Conservation (phyloP, 1,140 invertebrate genomes). For the Lasaia peninsularis region DNA sequence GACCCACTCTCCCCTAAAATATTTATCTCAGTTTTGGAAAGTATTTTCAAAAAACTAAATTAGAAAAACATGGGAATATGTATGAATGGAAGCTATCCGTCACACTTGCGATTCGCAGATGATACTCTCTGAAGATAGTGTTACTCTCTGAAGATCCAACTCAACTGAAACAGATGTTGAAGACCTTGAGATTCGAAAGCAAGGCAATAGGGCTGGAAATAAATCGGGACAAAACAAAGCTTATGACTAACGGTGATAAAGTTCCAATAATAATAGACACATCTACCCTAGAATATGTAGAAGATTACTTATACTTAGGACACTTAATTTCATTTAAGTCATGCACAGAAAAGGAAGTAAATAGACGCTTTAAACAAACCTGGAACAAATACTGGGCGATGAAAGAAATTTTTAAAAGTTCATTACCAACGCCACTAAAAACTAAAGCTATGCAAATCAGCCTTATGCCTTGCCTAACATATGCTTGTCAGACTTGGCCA, state of each 20-base stretch:
- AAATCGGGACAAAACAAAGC: background rate
- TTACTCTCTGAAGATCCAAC: background rate
- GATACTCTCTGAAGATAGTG: no score
- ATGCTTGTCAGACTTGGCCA: background rate
- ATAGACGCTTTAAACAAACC: conserved; percentile 13
- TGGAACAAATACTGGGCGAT: conserved; percentile 17
- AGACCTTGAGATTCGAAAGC: background rate
- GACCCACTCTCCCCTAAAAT: background rate
- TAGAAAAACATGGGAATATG: background rate
- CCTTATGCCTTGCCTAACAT: background rate
- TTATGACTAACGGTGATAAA: background rate
- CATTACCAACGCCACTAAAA: background rate
- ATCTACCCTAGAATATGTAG: conserved; percentile 12
- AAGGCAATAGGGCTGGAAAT: background rate
- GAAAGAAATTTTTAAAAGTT: conserved; percentile 17
- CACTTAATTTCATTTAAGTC: conserved; percentile 14
- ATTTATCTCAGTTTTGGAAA: background rate
- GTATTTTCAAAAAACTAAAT: background rate
- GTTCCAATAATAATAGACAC: background rate
- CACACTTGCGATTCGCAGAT: background rate
- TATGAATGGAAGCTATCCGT: background rate
- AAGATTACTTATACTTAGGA: conserved; percentile 15
- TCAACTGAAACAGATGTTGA: background rate
- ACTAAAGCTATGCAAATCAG: no score
- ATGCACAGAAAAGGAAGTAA: conserved; percentile 11